These are phyloP conservation scores for Cacajao melanocephalus DNA, from an alignment of 2,797 vertebrate species.

Conservation along the genomic window DNA sequence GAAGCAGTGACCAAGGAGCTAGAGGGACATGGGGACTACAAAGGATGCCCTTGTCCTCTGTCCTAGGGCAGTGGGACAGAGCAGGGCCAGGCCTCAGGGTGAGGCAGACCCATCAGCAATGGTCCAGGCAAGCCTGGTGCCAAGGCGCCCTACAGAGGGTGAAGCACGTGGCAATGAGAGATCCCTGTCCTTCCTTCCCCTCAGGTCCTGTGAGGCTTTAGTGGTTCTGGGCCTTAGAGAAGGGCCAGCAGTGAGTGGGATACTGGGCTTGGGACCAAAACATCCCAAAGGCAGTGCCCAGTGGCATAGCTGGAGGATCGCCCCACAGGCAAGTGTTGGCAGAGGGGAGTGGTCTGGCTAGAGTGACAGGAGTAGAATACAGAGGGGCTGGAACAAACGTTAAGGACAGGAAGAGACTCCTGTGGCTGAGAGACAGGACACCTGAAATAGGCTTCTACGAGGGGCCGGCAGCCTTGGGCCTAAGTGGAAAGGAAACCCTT, in stretches of 20 bases:
- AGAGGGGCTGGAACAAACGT: accelerated
- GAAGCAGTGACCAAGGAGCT: neutral
- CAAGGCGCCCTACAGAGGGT: neutral
- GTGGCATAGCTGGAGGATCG: neutral
- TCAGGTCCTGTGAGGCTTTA: neutral
- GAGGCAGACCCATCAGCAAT: accelerated
- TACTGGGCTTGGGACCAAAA: neutral
- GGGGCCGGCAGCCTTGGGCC: too few species aligned
- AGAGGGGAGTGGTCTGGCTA: neutral
- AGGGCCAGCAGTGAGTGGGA: neutral
- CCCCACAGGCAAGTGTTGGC: neutral
- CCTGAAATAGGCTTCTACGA: neutral
- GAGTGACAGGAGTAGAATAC: neutral
- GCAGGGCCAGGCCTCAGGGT: neutral
- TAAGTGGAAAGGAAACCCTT: neutral
- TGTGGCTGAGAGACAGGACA: neutral
- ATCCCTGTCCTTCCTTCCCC: neutral
- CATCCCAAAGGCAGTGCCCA: neutral
- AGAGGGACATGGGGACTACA: neutral
- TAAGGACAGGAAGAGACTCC: neutral
- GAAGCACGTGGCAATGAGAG: neutral
- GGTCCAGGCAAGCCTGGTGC: neutral
- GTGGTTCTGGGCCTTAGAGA: neutral
- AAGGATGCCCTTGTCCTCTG: neutral
- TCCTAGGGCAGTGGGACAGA: neutral